These are phyloP conservation scores for Corythucha ciliata DNA, from an alignment of 2,888 invertebrate species.

Conservation along the genomic window DNA sequence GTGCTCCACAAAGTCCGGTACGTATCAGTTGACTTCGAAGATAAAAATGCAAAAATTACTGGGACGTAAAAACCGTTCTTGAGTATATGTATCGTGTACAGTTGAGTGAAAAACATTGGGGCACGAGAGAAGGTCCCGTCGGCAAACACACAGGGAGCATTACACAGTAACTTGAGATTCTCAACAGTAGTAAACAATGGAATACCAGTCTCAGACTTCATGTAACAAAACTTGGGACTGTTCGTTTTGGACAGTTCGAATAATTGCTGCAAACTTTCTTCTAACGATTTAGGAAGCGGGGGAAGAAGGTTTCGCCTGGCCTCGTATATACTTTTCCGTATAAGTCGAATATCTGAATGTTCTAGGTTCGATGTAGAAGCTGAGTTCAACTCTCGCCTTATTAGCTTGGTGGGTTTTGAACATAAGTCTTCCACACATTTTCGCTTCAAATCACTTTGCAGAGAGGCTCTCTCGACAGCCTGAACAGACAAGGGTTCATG, in stretches of 20 bases:
- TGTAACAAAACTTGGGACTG: neutral
- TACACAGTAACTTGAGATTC: too few species aligned
- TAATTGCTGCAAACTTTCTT: conserved; percentile 5
- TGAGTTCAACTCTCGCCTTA: conserved; percentile 2
- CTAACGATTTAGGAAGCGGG: conserved; percentile 1
- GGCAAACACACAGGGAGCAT: too few species aligned
- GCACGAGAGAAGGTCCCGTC: too few species aligned
- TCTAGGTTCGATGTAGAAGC: neutral
- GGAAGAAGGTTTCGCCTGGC: neutral
- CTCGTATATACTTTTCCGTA: conserved; percentile 6
- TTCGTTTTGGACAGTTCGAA: neutral
- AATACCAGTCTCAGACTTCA: neutral
- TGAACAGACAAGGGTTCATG: neutral
- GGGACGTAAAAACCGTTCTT: too few species aligned
- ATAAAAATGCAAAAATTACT: too few species aligned
- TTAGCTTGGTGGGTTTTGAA: conserved; percentile 4
- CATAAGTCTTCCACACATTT: conserved; percentile 1
- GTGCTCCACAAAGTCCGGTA: too few species aligned
- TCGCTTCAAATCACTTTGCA: neutral
- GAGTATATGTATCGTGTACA: too few species aligned
- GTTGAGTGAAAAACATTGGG: too few species aligned
- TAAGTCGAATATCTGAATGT: neutral
- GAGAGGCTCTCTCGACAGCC: conserved; percentile 4
- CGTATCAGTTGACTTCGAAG: too few species aligned
- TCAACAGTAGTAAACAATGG: too few species aligned